Base-by-base conservation (phyloP, 1,140 invertebrate genomes). In the Physella acuta region DNA sequence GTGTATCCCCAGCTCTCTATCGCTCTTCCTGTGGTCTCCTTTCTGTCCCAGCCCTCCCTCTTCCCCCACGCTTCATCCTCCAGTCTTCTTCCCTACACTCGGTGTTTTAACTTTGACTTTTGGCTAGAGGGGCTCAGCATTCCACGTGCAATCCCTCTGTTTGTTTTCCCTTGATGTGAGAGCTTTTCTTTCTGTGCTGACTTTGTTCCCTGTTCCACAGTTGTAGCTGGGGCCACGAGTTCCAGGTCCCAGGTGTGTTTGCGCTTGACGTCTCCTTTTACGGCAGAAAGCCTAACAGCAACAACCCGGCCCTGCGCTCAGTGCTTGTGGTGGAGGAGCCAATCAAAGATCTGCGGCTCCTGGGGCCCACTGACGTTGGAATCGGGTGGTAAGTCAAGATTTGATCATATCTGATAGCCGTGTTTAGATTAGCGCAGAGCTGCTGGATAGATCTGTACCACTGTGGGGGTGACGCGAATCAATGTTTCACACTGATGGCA, bases 291-390 rank as follows among this genome's bases (percentile, higher is more conserved):
- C 8, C 51, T 34, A 53, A 44, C 30, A 16, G 62, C 58, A 20
- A 37, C 14, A 33, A 52, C 8, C 49, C 49, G 0, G 30, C 36
- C 58, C 28, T 73, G 44, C 64, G 51, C 31, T 68, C 63, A 16
- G 68, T 70, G 39, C 63, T 73, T 11, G 58, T 68, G 34, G 68
- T 73, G 28, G 59, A 73, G 51, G 63, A 73, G 59, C 68, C 68
- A 71, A 71, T 73, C 72, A 68, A 37, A 51, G 72, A 59, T 24
- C 64, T 73, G 63, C 64, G 52, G 17, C 59, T 73, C 33, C 36
- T 36, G 16, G 72, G 72, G 14, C 72, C 72, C 24, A 67, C 68
- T 20, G 68, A 70, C 30, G 68, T 68, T 8, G 72, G 64, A 20
- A 70, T 73, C 52, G 51, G 52, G 31, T 68, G 72, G 72, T 73